Evolutionary conservation across 2,888 invertebrate genomes (phyloP).

Genomic region (Cheilosia impressa): DNA sequence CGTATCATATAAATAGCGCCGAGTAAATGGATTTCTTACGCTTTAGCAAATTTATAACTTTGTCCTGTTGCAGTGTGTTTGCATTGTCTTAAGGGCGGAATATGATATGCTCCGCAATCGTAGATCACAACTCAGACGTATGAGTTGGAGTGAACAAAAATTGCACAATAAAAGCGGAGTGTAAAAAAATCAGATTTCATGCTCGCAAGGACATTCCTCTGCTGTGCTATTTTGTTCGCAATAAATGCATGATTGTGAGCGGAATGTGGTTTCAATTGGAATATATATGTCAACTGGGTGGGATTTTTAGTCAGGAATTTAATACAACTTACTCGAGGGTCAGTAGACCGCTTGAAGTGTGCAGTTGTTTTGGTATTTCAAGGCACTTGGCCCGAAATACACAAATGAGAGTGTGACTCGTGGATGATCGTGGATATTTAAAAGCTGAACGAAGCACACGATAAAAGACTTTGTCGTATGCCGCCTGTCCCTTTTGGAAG

Average conservation of each 20-base stretch:
- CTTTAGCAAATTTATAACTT: slow-evolving; percentile 45
- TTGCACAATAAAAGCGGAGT: neutral
- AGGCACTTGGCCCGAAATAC: no score
- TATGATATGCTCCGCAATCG: slow-evolving; percentile 36
- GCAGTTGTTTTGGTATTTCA: no score
- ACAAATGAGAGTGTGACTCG: no score
- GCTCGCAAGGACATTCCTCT: slow-evolving; percentile 3
- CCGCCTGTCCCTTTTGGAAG: no score
- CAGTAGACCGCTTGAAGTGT: no score
- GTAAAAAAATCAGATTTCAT: neutral
- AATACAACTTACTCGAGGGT: no score
- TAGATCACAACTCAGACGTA: slow-evolving; percentile 64
- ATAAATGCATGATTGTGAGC: slow-evolving; percentile 7
- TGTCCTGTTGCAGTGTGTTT: slow-evolving; percentile 41
- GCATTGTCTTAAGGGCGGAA: slow-evolving; percentile 48
- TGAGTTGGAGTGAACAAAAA: slow-evolving; percentile 51
- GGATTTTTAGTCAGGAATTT: no score
- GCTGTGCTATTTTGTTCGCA: slow-evolving; percentile 12
- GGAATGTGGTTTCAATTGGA: slow-evolving; percentile 34
- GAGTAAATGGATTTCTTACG: slow-evolving; percentile 36
- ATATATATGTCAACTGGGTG: neutral
- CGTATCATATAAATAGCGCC: slow-evolving; percentile 52
- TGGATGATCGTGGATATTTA: no score
- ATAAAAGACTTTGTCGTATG: no score
- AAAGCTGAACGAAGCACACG: no score